Evolutionary conservation across 2,113 vertebrate genomes (phyloP), one percentile per base, ranked within the genome.

Genomic region (Phasianus colchicus): DNA sequence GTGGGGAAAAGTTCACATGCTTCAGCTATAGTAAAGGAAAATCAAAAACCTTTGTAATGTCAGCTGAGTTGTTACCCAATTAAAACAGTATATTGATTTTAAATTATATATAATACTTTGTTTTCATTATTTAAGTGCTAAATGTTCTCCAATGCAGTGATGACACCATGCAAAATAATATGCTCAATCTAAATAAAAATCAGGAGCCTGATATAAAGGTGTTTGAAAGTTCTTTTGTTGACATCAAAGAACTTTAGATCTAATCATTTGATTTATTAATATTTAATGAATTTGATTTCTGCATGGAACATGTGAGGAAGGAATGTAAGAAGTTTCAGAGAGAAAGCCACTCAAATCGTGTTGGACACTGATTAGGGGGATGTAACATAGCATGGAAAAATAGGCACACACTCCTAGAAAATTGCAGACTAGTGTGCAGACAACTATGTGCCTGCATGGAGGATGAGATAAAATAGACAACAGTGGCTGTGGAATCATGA

Each of bases 401-500:
- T 19, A 73, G 17, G 7, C 58, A 63, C 67, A 64, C n/a, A 48
- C 8, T 50, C 12, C 12, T n/a, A 8, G 7, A 77, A 90, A 72
- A 48, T 14, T 65, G 17, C 48, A 25, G 38, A 50, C n/a, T 36
- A 10, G 19, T 36, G 6, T 34, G 20, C 30, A 83, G 48, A 65
- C 6, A 5, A 2, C 15, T 58, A 0, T 8, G 18, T 72, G 9
- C 38, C 27, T 77, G 27, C 0, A 2, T 10, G 50, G 24, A 63
- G 21, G 13, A 76, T 24, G 24, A 69, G 6, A n/a, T 75, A 17
- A 84, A 91, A 82, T 10, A 66, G 17, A 9, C 27, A 85, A 13
- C 11, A 18, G 20, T 43, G 55, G 34, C 48, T 92, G 10, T 29
- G n/a, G n/a, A 50, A n/a, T 84, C 4, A 9, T 25, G 76, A 21